Evolutionary conservation across 2,797 vertebrate genomes (phyloP).

Genomic region (Paratrypauchen microcephalus): DNA sequence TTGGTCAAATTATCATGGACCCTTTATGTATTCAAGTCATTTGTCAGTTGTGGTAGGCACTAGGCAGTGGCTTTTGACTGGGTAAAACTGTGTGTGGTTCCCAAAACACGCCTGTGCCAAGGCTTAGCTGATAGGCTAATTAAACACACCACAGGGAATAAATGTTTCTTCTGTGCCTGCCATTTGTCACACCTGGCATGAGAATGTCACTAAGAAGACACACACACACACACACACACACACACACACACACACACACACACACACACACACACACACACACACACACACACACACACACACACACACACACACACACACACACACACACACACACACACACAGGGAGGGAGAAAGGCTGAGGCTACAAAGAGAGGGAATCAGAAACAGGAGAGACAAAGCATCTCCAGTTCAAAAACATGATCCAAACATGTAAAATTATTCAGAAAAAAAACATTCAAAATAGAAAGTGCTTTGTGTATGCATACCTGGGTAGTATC

Average conservation of each 20-base stretch:
- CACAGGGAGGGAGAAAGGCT: constrained; percentile 48
- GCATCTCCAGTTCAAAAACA: background rate
- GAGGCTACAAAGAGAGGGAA: constrained; percentile 48
- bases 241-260: background rate
- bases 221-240: constrained; percentile 28
- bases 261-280: constrained; percentile 31
- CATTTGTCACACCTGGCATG: constrained; percentile 81
- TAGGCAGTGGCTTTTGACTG: constrained; percentile 47
- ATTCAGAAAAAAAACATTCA: too few species aligned
- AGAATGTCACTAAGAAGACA: constrained; percentile 71
- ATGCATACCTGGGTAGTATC: too few species aligned
- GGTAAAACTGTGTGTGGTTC: constrained; percentile 37
- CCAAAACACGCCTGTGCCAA: constrained; percentile 72
- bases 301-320: constrained; percentile 8
- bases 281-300: constrained; percentile 23
- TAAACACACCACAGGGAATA: constrained; percentile 80
- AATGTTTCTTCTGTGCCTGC: constrained; percentile 76
- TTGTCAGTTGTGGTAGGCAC: constrained; percentile 39
- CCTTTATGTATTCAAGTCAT: constrained; percentile 41
- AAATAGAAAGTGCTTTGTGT: too few species aligned
- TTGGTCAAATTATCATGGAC: constrained; percentile 51
- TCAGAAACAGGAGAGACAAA: constrained; percentile 24
- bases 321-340: background rate
- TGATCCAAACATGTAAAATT: background rate
- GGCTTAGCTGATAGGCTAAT: constrained; percentile 80